Conservation (phyloP, 64 coral and sea anemone genomes). For the Porites lutea region DNA sequence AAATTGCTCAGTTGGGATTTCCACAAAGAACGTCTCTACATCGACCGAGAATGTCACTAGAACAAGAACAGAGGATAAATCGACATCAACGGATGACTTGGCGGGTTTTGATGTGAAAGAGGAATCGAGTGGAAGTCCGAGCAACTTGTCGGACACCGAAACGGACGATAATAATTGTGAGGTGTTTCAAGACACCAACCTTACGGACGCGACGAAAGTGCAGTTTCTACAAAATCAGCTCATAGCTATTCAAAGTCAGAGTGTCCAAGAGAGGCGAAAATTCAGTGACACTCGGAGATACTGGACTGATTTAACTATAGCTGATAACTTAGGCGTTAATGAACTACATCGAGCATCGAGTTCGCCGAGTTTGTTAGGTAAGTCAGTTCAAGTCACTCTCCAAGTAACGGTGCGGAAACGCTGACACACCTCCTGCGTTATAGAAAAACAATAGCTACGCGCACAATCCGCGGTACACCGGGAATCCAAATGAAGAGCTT, state of each 20-base stretch:
- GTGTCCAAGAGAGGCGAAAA: slow-evolving; percentile 73
- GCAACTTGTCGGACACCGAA: slow-evolving; percentile 30
- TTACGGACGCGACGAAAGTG: slow-evolving; percentile 88
- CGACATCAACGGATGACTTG: slow-evolving; percentile 84
- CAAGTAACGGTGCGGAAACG: not conserved
- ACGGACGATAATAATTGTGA: not conserved
- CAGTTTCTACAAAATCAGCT: slow-evolving; percentile 72
- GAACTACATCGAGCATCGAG: slow-evolving; percentile 74
- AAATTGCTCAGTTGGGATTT: not conserved
- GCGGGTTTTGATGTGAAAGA: slow-evolving; percentile 22
- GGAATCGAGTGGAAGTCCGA: slow-evolving; percentile 9
- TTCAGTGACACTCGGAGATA: slow-evolving; percentile 78
- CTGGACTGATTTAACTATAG: slow-evolving; percentile 66
- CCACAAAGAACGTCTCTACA: slow-evolving; percentile 40
- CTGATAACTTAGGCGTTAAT: slow-evolving; percentile 12
- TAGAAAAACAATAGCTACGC: too few species aligned
- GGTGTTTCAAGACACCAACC: slow-evolving; percentile 41
- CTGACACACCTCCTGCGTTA: too few species aligned
- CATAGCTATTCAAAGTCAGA: slow-evolving; percentile 61
- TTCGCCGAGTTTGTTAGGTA: slow-evolving; percentile 85
- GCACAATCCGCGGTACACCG: too few species aligned
- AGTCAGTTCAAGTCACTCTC: not conserved
- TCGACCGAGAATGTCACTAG: slow-evolving; percentile 45
- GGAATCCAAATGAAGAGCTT: too few species aligned
- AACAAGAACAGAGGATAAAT: slow-evolving; percentile 63